A percentile compares a stretch with the other conserved stretches of the same genome.
Evolutionary conservation across 2,888 invertebrate genomes (phyloP).

Genomic region (Orchesella flavescens): DNA sequence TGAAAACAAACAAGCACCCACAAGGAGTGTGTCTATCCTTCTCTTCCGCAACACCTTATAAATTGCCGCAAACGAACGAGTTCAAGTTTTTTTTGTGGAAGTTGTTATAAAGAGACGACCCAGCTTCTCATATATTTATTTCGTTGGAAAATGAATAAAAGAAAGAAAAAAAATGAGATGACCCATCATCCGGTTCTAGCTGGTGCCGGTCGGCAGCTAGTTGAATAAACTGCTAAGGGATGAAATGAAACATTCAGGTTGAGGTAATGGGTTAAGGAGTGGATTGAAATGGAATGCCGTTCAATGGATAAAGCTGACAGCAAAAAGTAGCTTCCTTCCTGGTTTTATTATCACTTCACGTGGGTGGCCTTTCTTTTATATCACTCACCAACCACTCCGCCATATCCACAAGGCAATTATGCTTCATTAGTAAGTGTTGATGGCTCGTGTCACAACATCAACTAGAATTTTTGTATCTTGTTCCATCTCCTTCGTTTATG

Average conservation of each 20-base stretch:
- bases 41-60: constrained; percentile 4
- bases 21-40: constrained; percentile 2
- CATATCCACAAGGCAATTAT: constrained; percentile 10
- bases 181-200: constrained; percentile 8
- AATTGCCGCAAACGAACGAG: constrained; percentile 22
- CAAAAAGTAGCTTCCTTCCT: constrained; percentile 34
- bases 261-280: constrained; percentile 40
- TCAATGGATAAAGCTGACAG: background rate
- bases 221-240: constrained; percentile 13
- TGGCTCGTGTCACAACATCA: constrained; percentile 38
- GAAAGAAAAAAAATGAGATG: constrained; percentile 37
- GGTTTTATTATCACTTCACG: constrained; percentile 23
- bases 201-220: constrained; percentile 2
- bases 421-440: constrained; percentile 51
- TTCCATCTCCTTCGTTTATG: background rate
- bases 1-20: background rate
- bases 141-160: constrained; percentile 19
- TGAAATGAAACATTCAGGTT: constrained; percentile 18
- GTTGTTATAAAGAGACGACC: background rate
- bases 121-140: constrained; percentile 37
- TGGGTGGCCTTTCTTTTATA: constrained; percentile 43
- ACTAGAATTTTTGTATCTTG: constrained; percentile 18
- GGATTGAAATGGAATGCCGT: constrained; percentile 46
- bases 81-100: constrained; percentile 32
- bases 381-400: constrained; percentile 2